Evolutionary conservation across 2,113 vertebrate genomes (phyloP).

Genomic region (Hippocampus abdominalis): DNA sequence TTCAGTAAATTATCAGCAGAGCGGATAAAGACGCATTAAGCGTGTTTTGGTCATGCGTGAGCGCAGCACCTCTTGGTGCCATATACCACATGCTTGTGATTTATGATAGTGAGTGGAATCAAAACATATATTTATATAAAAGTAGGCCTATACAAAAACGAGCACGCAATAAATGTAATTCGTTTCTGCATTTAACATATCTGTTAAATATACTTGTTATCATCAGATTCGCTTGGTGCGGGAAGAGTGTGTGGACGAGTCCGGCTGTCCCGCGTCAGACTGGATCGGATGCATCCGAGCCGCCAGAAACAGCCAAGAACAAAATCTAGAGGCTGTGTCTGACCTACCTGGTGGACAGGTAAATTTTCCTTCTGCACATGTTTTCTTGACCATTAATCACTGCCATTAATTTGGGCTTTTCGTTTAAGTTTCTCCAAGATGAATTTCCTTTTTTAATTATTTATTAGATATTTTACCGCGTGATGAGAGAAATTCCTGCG

Average conservation of each 20-base stretch:
- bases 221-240: slow-evolving; percentile 85
- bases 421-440: neutral
- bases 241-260: slow-evolving; percentile 91
- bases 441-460: neutral
- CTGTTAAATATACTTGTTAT: neutral
- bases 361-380: slow-evolving; percentile 25
- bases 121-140: neutral
- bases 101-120: neutral
- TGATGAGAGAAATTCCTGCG: slow-evolving; percentile 85
- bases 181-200: neutral
- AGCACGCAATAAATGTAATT: neutral
- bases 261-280: slow-evolving; percentile 83
- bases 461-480: slow-evolving; percentile 88
- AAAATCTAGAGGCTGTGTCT: slow-evolving; percentile 91
- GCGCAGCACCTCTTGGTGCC: slow-evolving; percentile 37
- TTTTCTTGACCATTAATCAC: neutral
- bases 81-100: neutral
- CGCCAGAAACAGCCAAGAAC: slow-evolving; percentile 89
- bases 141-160: neutral
- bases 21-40: slow-evolving; percentile 71
- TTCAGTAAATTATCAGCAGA: slow-evolving; percentile 66
- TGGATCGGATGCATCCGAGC: slow-evolving; percentile 96
- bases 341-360: slow-evolving; percentile 97
- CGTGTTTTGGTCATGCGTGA: slow-evolving; percentile 32
- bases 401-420: neutral